Base-by-base conservation (phyloP, 2,888 invertebrate genomes). In the Apamea monoglypha region DNA sequence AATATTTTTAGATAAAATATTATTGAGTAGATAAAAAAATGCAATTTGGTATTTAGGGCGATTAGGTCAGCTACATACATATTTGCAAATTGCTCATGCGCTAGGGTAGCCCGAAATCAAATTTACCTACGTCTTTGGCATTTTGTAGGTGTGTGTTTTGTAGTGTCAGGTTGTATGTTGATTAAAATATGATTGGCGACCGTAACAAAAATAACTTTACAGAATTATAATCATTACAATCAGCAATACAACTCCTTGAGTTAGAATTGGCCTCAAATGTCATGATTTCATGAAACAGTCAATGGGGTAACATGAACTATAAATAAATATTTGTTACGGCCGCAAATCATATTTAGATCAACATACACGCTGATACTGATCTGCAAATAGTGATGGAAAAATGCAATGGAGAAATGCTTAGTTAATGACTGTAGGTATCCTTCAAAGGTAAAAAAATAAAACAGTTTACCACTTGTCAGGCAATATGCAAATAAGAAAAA, bases 401-500 rank as follows among this genome's bases (percentile, higher is more conserved):
- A n/a, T 70, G 1, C 16, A 70, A 70, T 36, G 53, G 25, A 32
- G 70, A 70, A 53, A 53, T n/a, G 32, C 10, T 50, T 25, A 25
- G 8, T 6, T 70, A 36, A 70, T 32, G 6, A 36, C 50, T 36
- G 25, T 32, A 32, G 50, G 10, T 25, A 70, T 25, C 3, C 53
- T 36, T 56, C 71, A 56, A n/a, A 36, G 25, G 25, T 18, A 70
- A 36, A 25, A 21, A 25, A 25, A 2, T 32, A 25, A 36, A 53
- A 53, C 32, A 4, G 14, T 47, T 47, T 16, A 47, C 47, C 16
- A 16, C 16, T 47, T 16, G 16, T 16, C 47, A 47, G 47, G 16
- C 36, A n/a, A 56, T 71, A 56, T 71, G n/a, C n/a, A 71, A 70
- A 53, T 18, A 70, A 53, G 25, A 36, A 70, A 36, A 70, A 3